Evolutionary conservation across 1,140 invertebrate genomes (phyloP).

Genomic region (Ips nitidus): DNA sequence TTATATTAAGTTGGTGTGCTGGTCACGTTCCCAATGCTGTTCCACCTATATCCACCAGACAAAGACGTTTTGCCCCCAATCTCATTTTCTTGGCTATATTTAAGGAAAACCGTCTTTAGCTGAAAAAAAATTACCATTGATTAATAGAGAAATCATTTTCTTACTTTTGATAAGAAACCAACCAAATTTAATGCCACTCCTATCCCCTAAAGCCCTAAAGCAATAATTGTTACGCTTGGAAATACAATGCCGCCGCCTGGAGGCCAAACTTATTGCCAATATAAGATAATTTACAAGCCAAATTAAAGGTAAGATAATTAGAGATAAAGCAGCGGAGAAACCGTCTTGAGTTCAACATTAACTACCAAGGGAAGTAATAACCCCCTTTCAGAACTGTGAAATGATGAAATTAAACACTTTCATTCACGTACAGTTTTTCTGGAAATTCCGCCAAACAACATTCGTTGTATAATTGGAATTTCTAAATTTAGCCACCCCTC

Average conservation of each 20-base stretch:
- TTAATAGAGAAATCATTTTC: too few relatives aligned
- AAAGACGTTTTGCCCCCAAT: too few relatives aligned
- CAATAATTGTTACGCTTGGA: not conserved
- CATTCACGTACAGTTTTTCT: not conserved
- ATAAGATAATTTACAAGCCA: constrained; percentile 13
- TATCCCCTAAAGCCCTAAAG: too few relatives aligned
- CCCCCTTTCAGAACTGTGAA: not conserved
- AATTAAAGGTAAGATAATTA: constrained; percentile 13
- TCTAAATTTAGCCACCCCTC: not conserved
- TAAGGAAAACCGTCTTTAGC: too few relatives aligned
- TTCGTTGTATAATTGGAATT: not conserved
- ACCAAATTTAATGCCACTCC: too few relatives aligned
- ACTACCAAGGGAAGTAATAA: constrained; percentile 8
- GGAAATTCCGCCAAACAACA: not conserved
- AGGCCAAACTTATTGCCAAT: constrained; percentile 12
- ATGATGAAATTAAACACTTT: constrained; percentile 7
- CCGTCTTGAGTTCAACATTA: constrained; percentile 12
- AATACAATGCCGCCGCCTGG: not conserved
- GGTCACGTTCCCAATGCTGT: too few relatives aligned
- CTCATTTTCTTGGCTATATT: too few relatives aligned
- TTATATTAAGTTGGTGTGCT: too few relatives aligned
- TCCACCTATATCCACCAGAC: too few relatives aligned
- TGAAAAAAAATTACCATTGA: too few relatives aligned
- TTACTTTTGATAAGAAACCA: too few relatives aligned
- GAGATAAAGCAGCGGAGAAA: constrained; percentile 4